Evolutionary conservation across 2,113 vertebrate species (phyloP).

Genomic region (Hystrix cristata): DNA sequence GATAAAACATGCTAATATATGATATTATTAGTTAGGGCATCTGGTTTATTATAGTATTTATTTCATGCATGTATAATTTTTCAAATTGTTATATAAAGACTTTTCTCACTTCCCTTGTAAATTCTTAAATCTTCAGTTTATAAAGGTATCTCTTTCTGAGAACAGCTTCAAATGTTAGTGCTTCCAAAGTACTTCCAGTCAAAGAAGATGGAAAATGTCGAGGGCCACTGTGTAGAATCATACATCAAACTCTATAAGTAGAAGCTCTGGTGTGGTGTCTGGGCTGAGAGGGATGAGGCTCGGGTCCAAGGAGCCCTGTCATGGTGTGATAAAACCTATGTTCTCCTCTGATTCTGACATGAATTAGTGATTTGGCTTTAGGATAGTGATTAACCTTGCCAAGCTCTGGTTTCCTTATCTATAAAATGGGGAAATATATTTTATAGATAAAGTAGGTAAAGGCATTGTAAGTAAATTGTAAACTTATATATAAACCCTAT

Average conservation of each 20-base stretch:
- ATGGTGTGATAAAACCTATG: neutral
- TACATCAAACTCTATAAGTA: neutral
- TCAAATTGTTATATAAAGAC: neutral
- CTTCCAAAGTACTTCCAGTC: neutral
- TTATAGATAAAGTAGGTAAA: conserved; percentile 24
- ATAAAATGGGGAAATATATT: neutral
- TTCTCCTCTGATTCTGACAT: neutral
- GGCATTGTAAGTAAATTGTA: neutral
- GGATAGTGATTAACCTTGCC: neutral
- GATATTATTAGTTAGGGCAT: neutral
- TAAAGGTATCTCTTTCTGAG: neutral
- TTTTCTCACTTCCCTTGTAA: conserved; percentile 5
- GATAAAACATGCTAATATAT: neutral
- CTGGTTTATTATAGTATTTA: neutral
- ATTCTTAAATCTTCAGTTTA: conserved; percentile 15
- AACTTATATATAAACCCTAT: neutral
- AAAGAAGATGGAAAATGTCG: neutral
- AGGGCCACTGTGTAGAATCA: neutral
- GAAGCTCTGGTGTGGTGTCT: rapidly evolving
- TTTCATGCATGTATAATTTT: neutral
- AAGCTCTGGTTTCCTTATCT: neutral
- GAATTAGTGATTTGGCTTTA: neutral
- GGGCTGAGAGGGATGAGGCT: neutral
- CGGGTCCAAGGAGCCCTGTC: too few species aligned
- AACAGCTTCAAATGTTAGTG: neutral